Conservation (phyloP, 2,888 invertebrate species). For the Dascillus cervinus region DNA sequence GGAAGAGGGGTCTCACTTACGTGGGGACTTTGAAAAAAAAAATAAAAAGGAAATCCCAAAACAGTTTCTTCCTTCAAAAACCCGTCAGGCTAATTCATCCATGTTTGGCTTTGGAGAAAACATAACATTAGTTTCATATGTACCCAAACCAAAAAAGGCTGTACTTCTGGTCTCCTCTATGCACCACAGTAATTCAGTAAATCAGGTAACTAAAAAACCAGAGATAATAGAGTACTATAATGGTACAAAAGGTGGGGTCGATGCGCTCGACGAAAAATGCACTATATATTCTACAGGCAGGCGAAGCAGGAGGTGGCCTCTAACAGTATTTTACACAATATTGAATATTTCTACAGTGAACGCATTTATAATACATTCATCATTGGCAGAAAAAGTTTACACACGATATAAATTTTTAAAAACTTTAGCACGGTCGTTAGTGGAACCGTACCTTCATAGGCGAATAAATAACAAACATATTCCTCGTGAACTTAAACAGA, state of each 20-base stretch:
- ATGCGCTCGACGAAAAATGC: constrained; percentile 3
- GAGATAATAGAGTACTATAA: constrained; percentile 1
- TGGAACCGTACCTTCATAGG: no score
- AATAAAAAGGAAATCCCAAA: no score
- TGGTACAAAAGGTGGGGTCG: constrained; percentile 3
- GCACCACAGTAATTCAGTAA: background rate
- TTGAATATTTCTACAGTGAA: constrained; percentile 1
- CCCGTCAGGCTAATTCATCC: no score
- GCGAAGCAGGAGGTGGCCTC: constrained; percentile 1
- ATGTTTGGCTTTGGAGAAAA: no score
- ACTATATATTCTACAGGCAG: constrained; percentile 1
- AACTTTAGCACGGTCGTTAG: background rate
- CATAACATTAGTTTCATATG: constrained; percentile 1
- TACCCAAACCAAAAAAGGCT: constrained; percentile 2
- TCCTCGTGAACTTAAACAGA: no score
- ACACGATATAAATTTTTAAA: constrained; percentile 1
- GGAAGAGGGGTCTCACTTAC: no score
- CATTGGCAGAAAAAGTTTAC: background rate
- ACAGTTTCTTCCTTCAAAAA: no score
- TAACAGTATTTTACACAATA: background rate
- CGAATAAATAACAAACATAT: no score
- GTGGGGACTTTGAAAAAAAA: no score
- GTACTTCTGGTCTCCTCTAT: constrained; percentile 3
- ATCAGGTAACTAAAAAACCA: constrained; percentile 1
- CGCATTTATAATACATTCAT: background rate